phyloP scores from a whole-genome alignment of 37 sponge, comb jelly and placozoan species.

The Bolinopsis microptera region DNA sequence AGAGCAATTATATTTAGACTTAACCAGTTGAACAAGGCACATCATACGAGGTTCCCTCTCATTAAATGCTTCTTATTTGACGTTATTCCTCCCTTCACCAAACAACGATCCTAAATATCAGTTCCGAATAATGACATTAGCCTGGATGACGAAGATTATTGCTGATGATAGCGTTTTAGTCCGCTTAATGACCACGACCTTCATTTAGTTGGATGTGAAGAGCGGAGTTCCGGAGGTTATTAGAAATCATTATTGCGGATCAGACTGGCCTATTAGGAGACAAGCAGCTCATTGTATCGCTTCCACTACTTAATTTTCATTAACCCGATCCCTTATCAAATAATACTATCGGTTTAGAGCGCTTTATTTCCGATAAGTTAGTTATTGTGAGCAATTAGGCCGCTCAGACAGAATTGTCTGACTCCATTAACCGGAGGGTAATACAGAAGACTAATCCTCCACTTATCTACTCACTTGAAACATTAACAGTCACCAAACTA shows the following conservation, averaged over 20 bases:
- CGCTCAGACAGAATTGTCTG: not conserved
- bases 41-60: not conserved
- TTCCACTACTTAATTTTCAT: slow-evolving; percentile 7
- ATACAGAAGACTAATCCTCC: not conserved
- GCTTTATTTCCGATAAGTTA: not conserved
- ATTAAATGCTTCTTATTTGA: not conserved
- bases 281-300: not conserved
- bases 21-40: not conserved
- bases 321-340: not conserved
- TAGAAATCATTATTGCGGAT: not conserved
- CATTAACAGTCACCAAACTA: slow-evolving; percentile 8
- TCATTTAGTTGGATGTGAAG: not conserved
- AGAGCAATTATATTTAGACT: not conserved
- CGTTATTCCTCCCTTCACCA: not conserved
- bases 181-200: not conserved
- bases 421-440: slow-evolving; percentile 3
- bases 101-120: slow-evolving; percentile 11
- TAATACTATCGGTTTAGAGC: slow-evolving; percentile 15
- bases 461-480: slow-evolving; percentile 3
- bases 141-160: not conserved
- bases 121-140: slow-evolving; percentile 27
- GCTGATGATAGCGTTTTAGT: not conserved
- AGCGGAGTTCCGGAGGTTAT: not conserved
- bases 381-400: slow-evolving; percentile 33
- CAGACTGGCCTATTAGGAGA: not conserved